These are phyloP conservation scores for Drosophila helvetica DNA, from an alignment of 2,888 invertebrate genomes.

Conservation along the genomic window DNA sequence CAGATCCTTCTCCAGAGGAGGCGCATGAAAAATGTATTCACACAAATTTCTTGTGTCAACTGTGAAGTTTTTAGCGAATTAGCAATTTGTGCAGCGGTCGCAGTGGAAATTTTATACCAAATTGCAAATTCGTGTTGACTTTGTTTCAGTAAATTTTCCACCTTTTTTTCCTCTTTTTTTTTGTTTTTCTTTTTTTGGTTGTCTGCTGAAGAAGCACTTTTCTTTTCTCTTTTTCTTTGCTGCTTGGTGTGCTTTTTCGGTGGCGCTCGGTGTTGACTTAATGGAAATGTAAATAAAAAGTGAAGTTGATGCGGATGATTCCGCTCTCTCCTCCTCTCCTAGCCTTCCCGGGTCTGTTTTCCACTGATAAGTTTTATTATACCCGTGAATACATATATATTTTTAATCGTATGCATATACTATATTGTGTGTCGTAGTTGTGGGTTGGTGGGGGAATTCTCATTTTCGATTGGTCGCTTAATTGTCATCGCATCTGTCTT, in stretches of 20 bases:
- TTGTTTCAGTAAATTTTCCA: slow-evolving; percentile 47
- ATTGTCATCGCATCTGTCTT: slow-evolving; percentile 62
- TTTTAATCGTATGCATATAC: slow-evolving; percentile 1
- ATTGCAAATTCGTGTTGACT: slow-evolving; percentile 69
- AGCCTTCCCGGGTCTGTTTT: slow-evolving; percentile 12
- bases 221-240: slow-evolving; percentile 16
- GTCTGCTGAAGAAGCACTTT: slow-evolving; percentile 19
- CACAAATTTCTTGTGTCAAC: slow-evolving; percentile 72
- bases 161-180: slow-evolving; percentile 25
- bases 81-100: slow-evolving; percentile 60
- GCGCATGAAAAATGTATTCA: slow-evolving; percentile 57
- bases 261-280: slow-evolving; percentile 44
- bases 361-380: slow-evolving; percentile 34
- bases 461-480: slow-evolving; percentile 50
- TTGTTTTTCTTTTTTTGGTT: slow-evolving; percentile 10
- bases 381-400: slow-evolving; percentile 10
- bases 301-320: slow-evolving; percentile 28
- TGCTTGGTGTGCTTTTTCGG: slow-evolving; percentile 29
- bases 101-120: slow-evolving; percentile 55
- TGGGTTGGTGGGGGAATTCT: slow-evolving; percentile 1
- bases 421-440: neutral
- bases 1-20: slow-evolving; percentile 4
- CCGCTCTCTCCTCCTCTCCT: slow-evolving; percentile 2
- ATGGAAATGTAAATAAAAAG: slow-evolving; percentile 46
- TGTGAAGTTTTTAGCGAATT: slow-evolving; percentile 61